Evolutionary conservation across 2,113 vertebrate species (phyloP).

Genomic region (Mastomys natalensis): DNA sequence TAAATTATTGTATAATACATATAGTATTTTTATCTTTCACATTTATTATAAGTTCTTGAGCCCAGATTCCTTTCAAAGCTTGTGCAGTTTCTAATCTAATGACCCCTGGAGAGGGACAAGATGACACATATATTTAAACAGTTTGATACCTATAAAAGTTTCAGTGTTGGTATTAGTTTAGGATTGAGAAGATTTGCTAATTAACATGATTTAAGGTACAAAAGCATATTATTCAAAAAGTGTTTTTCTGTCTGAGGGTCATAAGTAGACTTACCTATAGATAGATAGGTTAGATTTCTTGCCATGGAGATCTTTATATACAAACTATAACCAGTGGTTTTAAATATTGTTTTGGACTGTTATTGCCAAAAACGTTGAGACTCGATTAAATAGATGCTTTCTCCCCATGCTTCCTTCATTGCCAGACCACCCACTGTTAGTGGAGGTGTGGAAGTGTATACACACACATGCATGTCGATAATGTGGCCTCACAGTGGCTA

Average conservation of each 20-base stretch:
- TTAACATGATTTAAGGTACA: not conserved
- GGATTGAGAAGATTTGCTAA: not conserved
- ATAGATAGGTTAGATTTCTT: not conserved
- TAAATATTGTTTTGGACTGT: not conserved
- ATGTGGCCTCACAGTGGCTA: not conserved
- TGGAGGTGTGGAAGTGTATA: not conserved
- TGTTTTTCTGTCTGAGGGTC: not conserved
- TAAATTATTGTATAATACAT: not conserved
- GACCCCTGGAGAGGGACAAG: not conserved
- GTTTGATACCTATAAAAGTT: constrained; percentile 29
- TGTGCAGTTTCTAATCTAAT: constrained; percentile 37
- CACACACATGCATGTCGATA: not conserved
- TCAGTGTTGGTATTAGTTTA: not conserved
- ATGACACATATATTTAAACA: not conserved
- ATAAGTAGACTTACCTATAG: not conserved
- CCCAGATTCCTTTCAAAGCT: constrained; percentile 29
- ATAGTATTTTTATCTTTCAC: constrained; percentile 11
- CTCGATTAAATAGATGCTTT: not conserved
- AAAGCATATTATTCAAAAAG: not conserved
- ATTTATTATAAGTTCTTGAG: not conserved
- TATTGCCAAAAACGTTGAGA: not conserved
- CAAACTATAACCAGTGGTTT: constrained; percentile 20
- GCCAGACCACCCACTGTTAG: not conserved
- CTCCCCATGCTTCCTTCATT: not conserved
- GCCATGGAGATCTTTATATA: constrained; percentile 3